These are phyloP conservation scores for Calcarius lapponicus DNA, from an alignment of 2,797 vertebrate genomes.

Conservation along the genomic window DNA sequence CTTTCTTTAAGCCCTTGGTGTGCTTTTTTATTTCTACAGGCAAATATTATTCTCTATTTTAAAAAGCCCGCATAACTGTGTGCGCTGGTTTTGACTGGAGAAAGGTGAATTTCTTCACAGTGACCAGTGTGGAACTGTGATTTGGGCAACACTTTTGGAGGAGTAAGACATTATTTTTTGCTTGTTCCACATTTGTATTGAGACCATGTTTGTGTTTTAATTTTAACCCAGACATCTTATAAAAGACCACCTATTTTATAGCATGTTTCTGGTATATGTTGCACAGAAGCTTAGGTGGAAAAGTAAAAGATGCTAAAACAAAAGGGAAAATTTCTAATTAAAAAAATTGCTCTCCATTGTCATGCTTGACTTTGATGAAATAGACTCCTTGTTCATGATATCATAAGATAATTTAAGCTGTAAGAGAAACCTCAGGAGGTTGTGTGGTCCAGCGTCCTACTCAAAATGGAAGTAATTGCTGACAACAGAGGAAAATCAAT, in stretches of 20 bases:
- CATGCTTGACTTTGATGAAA: not conserved
- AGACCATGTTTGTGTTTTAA: not conserved
- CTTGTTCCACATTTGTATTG: not conserved
- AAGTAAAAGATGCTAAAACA: not conserved
- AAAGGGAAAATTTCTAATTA: not conserved
- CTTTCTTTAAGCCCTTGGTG: not conserved
- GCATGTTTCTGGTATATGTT: not conserved
- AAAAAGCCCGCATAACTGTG: accelerated
- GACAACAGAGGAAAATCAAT: not conserved
- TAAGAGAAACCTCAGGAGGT: not conserved
- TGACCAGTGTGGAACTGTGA: not conserved
- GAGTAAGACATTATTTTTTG: not conserved
- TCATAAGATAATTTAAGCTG: not conserved
- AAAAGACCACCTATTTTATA: not conserved
- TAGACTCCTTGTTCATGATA: not conserved
- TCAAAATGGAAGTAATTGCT: not conserved
- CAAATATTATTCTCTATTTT: not conserved
- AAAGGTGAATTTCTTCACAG: not conserved
- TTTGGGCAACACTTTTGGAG: not conserved
- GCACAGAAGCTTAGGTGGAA: not conserved
- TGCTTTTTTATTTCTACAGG: not conserved
- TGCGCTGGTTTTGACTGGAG: not conserved
- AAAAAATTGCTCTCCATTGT: not conserved
- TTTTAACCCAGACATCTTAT: not conserved
- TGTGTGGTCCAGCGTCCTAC: not conserved